Conservation (phyloP, 2,888 invertebrate species). For the Cosmopolites sordidus region DNA sequence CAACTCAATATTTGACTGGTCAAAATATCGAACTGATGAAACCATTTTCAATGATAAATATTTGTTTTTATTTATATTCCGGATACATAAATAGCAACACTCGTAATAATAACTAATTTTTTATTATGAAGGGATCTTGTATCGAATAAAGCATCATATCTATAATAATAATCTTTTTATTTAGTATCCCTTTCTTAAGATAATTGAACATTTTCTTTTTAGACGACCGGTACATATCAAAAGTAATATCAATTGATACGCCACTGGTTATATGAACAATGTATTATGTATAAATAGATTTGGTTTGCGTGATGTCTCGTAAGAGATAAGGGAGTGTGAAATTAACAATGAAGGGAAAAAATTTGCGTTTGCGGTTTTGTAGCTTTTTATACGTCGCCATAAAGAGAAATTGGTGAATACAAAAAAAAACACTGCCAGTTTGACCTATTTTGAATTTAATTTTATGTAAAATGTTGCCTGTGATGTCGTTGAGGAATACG, state of each 20-base stretch:
- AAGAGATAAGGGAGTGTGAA: constrained; percentile 21
- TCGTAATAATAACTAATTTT: no score
- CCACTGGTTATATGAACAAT: constrained; percentile 4
- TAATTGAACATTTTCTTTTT: no score
- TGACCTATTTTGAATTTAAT: constrained; percentile 9
- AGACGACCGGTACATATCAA: no score
- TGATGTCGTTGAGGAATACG: background rate
- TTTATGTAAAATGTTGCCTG: constrained; percentile 9
- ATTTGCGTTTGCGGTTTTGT: constrained; percentile 17
- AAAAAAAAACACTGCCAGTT: constrained; percentile 6
- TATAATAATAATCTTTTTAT: no score
- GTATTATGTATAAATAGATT: constrained; percentile 17
- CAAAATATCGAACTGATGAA: no score
- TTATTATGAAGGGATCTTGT: no score
- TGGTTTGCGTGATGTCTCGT: constrained; percentile 25
- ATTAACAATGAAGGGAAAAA: constrained; percentile 22
- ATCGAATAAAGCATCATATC: no score
- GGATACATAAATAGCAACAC: no score
- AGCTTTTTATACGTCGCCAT: constrained; percentile 15
- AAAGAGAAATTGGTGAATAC: constrained; percentile 9
- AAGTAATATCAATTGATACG: background rate
- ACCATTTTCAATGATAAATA: no score
- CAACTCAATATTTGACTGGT: no score
- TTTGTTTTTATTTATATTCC: no score
- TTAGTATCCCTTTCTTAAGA: no score